Evolutionary conservation across 2,888 invertebrate genomes (phyloP).

Genomic region (Heliconius ismenius): DNA sequence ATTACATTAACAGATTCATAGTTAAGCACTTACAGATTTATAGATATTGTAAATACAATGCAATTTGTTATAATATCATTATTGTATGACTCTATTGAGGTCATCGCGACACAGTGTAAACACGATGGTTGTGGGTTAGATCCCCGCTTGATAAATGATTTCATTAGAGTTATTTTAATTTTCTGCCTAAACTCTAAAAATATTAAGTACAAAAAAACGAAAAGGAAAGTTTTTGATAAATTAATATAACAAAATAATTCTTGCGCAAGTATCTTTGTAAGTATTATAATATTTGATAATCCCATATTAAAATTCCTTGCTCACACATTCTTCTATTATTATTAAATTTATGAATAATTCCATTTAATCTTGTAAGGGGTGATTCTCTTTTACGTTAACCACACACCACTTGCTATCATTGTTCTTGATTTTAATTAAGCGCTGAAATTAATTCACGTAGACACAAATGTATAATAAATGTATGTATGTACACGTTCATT

Average conservation of each 20-base stretch:
- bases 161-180: not conserved
- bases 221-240: not conserved
- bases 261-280: not conserved
- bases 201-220: not conserved
- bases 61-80: not conserved
- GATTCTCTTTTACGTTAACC: slow-evolving; percentile 39
- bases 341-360: slow-evolving; percentile 31
- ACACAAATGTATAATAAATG: not conserved
- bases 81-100: not conserved
- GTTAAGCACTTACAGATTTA: slow-evolving; percentile 7
- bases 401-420: slow-evolving; percentile 36
- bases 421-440: slow-evolving; percentile 42
- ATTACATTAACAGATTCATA: slow-evolving; percentile 10
- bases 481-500: not conserved
- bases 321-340: slow-evolving; percentile 17
- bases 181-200: not conserved
- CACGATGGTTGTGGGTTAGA: not conserved
- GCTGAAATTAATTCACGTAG: slow-evolving; percentile 36
- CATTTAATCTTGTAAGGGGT: slow-evolving; percentile 27
- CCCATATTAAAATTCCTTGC: not conserved
- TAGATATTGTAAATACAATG: not conserved
- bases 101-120: not conserved
- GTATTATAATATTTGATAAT: not conserved
- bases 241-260: not conserved
- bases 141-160: not conserved